These are phyloP conservation scores for Bufotes viridis DNA, from an alignment of 2,797 vertebrate genomes.

Conservation along the genomic window DNA sequence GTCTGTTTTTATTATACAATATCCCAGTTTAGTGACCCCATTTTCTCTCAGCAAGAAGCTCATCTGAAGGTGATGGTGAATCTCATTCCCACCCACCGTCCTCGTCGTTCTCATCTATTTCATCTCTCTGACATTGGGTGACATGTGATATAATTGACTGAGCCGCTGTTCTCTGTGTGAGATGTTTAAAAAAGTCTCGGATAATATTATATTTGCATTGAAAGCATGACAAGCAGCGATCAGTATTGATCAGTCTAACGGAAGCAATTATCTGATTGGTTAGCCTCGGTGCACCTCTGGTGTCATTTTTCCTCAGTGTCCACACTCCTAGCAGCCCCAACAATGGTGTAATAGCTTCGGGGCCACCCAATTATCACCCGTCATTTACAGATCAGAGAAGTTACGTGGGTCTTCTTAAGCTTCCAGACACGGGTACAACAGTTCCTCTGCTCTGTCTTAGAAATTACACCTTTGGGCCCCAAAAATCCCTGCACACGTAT, in stretches of 20 bases:
- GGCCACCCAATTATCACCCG: too few species aligned
- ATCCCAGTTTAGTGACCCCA: slow-evolving; percentile 14
- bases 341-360: too few species aligned
- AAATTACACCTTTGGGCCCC: too few species aligned
- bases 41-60: slow-evolving; percentile 24
- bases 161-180: background rate
- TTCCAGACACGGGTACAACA: too few species aligned
- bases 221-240: background rate
- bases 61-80: slow-evolving; percentile 45
- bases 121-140: background rate
- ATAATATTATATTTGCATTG: background rate
- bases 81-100: slow-evolving; percentile 42
- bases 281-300: too few species aligned
- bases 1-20: background rate
- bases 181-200: background rate
- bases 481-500: too few species aligned
- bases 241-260: background rate
- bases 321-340: too few species aligned
- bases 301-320: too few species aligned
- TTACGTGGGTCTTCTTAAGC: too few species aligned
- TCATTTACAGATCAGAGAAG: too few species aligned
- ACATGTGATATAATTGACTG: background rate
- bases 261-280: background rate
- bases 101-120: slow-evolving; percentile 15
- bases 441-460: too few species aligned